Evolutionary conservation across 2,888 invertebrate species (phyloP).

Genomic region (Nomada lathburiana): DNA sequence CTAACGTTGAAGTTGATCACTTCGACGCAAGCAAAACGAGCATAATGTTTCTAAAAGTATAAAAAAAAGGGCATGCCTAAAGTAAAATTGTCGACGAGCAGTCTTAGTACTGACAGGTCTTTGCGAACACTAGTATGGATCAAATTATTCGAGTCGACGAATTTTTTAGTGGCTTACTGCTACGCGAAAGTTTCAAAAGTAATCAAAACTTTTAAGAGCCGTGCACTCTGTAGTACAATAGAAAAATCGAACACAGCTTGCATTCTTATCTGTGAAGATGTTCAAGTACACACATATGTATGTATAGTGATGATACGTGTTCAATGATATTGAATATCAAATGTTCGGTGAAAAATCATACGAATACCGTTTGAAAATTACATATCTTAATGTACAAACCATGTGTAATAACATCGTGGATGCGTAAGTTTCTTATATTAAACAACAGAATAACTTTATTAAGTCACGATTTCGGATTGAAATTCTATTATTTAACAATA

Average conservation of each 20-base stretch:
- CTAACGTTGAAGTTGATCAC: no score
- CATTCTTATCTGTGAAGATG: not conserved
- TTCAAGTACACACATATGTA: not conserved
- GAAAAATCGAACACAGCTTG: slow-evolving; percentile 12
- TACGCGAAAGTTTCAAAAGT: slow-evolving; percentile 40
- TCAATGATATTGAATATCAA: no score
- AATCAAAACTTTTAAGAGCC: slow-evolving; percentile 46
- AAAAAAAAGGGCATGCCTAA: not conserved
- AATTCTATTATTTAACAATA: no score
- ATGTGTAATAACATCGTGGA: no score
- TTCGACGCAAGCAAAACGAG: not conserved
- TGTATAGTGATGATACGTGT: no score
- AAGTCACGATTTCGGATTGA: no score
- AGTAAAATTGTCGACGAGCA: slow-evolving; percentile 15
- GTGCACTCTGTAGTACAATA: slow-evolving; percentile 7
- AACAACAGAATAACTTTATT: no score
- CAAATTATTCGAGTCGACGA: slow-evolving; percentile 37
- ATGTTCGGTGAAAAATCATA: no score
- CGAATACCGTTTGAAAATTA: no score
- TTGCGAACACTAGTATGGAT: slow-evolving; percentile 26
- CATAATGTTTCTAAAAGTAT: not conserved
- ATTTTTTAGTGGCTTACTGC: slow-evolving; percentile 32
- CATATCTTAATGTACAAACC: no score
- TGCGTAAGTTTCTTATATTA: no score
- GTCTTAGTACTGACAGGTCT: slow-evolving; percentile 22